phyloP scores from a whole-genome alignment of 1,140 invertebrate species.

The Druon quercuslanigerum region DNA sequence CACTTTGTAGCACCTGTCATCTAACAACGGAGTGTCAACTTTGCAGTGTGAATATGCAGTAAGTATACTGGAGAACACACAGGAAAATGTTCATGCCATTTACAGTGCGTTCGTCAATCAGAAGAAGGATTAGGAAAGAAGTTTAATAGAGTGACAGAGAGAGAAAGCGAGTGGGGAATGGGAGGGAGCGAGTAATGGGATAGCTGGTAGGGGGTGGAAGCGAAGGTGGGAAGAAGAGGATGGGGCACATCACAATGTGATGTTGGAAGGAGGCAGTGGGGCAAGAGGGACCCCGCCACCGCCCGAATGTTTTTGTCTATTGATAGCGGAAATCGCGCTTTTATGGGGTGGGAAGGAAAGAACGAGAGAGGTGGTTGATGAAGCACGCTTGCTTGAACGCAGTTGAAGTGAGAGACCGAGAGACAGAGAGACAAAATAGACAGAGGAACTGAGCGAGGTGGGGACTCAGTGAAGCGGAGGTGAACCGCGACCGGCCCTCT shows the following conservation, averaged over 20 bases:
- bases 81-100: background rate
- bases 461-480: constrained; percentile 67
- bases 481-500: constrained; percentile 75
- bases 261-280: constrained; percentile 35
- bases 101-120: constrained; percentile 49
- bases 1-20: no score
- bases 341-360: constrained; percentile 36
- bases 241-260: constrained; percentile 40
- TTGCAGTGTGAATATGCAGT: background rate
- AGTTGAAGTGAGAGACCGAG: constrained; percentile 29
- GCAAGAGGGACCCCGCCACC: constrained; percentile 34
- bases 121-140: constrained; percentile 56
- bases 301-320: constrained; percentile 38
- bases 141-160: constrained; percentile 39
- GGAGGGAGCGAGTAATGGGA: constrained; percentile 44
- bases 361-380: constrained; percentile 34
- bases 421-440: constrained; percentile 37
- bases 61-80: background rate
- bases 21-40: no score
- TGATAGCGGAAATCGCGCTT: constrained; percentile 14
- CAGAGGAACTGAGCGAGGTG: constrained; percentile 55
- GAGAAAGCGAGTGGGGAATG: constrained; percentile 47
- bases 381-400: background rate
- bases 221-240: constrained; percentile 45
- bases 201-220: constrained; percentile 32